Evolutionary conservation across 2,113 vertebrate species (phyloP).

Genomic region (Chitala chitala): DNA sequence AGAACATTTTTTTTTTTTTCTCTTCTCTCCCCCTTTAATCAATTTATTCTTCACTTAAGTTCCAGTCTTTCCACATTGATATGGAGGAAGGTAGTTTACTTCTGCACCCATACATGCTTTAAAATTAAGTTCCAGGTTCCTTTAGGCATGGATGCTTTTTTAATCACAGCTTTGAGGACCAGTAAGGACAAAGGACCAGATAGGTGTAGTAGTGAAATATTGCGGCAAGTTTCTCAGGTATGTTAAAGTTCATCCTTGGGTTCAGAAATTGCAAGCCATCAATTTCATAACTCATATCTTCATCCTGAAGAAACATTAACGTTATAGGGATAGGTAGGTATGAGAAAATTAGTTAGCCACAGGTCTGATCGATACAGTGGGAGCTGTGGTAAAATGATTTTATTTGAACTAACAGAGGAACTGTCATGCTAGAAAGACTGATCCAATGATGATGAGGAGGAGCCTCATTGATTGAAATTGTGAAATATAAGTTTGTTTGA

Average conservation of each 20-base stretch:
- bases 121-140: constrained; percentile 31
- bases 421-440: constrained; percentile 31
- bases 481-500: constrained; percentile 35
- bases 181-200: too few species aligned
- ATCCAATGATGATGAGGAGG: constrained; percentile 20
- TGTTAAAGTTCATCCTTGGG: constrained; percentile 31
- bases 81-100: constrained; percentile 42
- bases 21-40: not conserved
- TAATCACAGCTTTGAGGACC: constrained; percentile 28
- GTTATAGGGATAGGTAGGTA: constrained; percentile 33
- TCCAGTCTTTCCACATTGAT: constrained; percentile 37
- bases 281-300: constrained; percentile 29
- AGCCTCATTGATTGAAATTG: constrained; percentile 31
- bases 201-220: constrained; percentile 34
- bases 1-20: too few species aligned
- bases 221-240: constrained; percentile 33
- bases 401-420: constrained; percentile 31
- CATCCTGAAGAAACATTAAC: constrained; percentile 28
- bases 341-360: constrained; percentile 34
- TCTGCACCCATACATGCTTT: constrained; percentile 35
- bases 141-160: constrained; percentile 30
- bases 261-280: constrained; percentile 29
- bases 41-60: too few species aligned
- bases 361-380: constrained; percentile 21
- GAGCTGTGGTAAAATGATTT: constrained; percentile 21